A percentile compares a stretch with the other conserved stretches of the same genome.
Conservation (phyloP, 2,888 invertebrate genomes). For the Philhelius pedissequus region DNA sequence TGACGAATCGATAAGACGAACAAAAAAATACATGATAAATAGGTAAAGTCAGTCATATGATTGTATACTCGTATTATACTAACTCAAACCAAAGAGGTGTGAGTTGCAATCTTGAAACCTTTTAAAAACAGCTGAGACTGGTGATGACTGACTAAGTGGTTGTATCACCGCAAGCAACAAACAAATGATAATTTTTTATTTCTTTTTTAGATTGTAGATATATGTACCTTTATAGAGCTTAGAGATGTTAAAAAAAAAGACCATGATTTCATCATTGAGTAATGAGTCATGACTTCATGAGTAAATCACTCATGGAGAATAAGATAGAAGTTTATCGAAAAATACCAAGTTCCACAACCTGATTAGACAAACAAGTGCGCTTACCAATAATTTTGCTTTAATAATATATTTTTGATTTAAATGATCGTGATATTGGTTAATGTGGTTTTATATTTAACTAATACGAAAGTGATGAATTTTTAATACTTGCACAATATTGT, state of each 20-base stretch:
- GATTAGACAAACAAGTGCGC: background rate
- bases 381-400: background rate
- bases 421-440: background rate
- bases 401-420: background rate
- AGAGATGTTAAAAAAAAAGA: background rate
- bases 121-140: background rate
- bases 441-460: no score
- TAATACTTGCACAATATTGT: background rate
- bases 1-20: background rate
- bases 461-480: background rate
- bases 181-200: background rate
- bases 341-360: background rate
- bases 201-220: background rate
- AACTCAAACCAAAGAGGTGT: constrained; percentile 2
- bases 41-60: constrained; percentile 50
- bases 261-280: background rate
- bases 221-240: background rate
- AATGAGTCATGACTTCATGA: no score
- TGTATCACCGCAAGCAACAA: background rate
- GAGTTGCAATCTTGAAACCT: background rate
- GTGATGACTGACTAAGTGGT: background rate
- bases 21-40: background rate
- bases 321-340: constrained; percentile 1
- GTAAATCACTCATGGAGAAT: background rate
- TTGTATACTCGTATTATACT: no score